Base-by-base conservation (phyloP, 2,797 vertebrate species). In the Dermochelys coriacea region DNA sequence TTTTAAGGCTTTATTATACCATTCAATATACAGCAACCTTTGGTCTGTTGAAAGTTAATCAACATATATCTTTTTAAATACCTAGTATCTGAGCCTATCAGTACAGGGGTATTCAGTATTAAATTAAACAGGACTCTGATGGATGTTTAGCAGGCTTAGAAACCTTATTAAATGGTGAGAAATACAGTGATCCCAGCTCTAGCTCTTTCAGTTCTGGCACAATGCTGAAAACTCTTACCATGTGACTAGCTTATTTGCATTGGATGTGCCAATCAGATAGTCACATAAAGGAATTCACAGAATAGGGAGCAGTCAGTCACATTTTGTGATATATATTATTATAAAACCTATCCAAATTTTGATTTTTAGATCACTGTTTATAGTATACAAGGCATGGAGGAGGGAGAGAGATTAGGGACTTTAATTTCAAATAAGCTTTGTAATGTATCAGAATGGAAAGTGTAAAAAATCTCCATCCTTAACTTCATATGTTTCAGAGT, bases 71-170 rank as follows among this genome's bases (percentile, higher is more conserved):
- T 86, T 95, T 74, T 34, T n/a, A 41, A 81, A 83, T 75, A 29
- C 16, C 50, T 4, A 55, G 34, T 37, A 11, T 61, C 31, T 81
- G 51, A 93, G 74, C 3, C 15, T 88, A 75, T 71, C 93, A 23
- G 93, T 89, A 79, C 23, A 80, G 15, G 12, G 50, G 78, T 89
- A 61, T 79, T 74, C 77, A 82, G 55, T 64, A 12, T 0, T 81
- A 79, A 52, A 61, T 91, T 45, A 90, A 89, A 95, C 91, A 34
- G 3, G n/a, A 50, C 86, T 47, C 19, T 1, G 12, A 61, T 47
- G 82, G 93, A 90, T 75, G 49, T 94, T 95, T 94, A 91, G 25
- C 80, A 94, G 75, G 55, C 83, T 75, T n/a, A 88, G 37, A 86
- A 92, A 64, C 80, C 49, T 79, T 93, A 71, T 52, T 80, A 51